phyloP scores from a whole-genome alignment of 2,797 vertebrate species.

The Brachyalestes nurse region DNA sequence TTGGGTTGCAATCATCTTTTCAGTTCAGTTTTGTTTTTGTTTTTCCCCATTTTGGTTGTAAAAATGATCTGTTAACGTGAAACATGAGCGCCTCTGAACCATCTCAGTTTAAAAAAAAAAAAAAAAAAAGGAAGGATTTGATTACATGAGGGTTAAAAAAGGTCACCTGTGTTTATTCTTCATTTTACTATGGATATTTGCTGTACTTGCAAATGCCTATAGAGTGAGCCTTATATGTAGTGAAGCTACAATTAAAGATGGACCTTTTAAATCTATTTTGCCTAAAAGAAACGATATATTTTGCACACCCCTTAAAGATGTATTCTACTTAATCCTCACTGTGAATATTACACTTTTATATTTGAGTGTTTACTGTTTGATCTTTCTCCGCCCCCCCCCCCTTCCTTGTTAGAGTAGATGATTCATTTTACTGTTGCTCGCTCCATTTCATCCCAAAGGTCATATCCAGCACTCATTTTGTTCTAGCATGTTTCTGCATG shows the following conservation, averaged over 20 bases:
- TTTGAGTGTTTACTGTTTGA: not conserved
- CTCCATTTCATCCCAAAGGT: constrained; percentile 23
- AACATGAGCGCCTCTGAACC: constrained; percentile 31
- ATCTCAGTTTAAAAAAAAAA: constrained; percentile 16
- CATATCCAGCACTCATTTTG: constrained; percentile 26
- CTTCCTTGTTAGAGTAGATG: constrained; percentile 4
- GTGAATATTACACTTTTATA: constrained; percentile 12
- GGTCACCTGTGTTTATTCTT: constrained; percentile 5
- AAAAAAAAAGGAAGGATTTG: constrained; percentile 22
- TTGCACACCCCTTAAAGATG: constrained; percentile 68
- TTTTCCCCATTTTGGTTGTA: constrained; percentile 51
- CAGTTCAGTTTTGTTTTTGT: constrained; percentile 64
- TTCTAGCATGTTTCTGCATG: constrained; percentile 34
- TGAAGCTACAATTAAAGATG: constrained; percentile 62
- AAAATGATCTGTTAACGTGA: constrained; percentile 13
- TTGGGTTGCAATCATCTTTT: constrained; percentile 84
- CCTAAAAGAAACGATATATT: constrained; percentile 70
- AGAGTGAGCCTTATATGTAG: constrained; percentile 70
- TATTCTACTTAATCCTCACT: constrained; percentile 40
- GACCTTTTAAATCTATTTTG: constrained; percentile 74
- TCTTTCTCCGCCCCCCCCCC: not conserved
- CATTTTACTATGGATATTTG: constrained; percentile 32
- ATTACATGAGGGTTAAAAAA: constrained; percentile 21
- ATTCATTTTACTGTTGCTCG: constrained; percentile 39
- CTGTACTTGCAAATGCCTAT: constrained; percentile 53